Evolutionary conservation across 35 echinoderm and acorn worm species (phyloP), one percentile per base, ranked within the genome.

Genomic region (Chiridota heheva): DNA sequence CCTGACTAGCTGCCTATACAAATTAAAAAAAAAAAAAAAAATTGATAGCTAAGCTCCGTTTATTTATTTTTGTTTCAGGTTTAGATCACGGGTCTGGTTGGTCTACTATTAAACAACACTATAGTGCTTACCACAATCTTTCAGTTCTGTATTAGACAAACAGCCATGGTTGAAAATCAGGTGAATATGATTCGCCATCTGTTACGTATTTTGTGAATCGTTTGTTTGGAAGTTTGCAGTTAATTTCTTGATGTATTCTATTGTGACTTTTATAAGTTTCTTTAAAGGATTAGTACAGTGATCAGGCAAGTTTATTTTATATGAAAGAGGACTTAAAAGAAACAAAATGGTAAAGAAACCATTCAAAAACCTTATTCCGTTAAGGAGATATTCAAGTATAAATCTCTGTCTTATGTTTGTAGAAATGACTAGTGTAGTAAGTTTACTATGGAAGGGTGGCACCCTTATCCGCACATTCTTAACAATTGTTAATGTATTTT

Each of bases 101-200:
- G 88, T 13, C 43, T 97, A 10, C 80, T 97, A 37, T 81, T 97
- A 0, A 97, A 84, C 42, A 97, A 88, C 39, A 77, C 83, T 17
- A 44, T 97, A 22, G 40, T 74, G 7, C 73, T 97, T 0, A 49
- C 77, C 10, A 59, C 66, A 10, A 32, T 84, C 70, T 97, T 97
- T 74, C 93, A 97, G 63, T 97, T 63, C 48, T 44, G 60, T n/a
- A 73, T 97, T 7, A 57, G 89, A 57, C 84, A 91, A 18, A 91
- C 83, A 37, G 89, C 89, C 4, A 39, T 91, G 1, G 86, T 89
- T 28, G 93, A 97, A 36, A 97, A 97, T 73, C 76, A 91, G 88
- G 93, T 97, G 67, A 57, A 35, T 58, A 8, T 34, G 7, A n/a
- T 34, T 26, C 31, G 10, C 10, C 48, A 53, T 22, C 22, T 13